A percentile compares a stretch with the other conserved stretches of the same genome.
Conservation (phyloP, 2,888 invertebrate species). For the Melanotus villosus region DNA sequence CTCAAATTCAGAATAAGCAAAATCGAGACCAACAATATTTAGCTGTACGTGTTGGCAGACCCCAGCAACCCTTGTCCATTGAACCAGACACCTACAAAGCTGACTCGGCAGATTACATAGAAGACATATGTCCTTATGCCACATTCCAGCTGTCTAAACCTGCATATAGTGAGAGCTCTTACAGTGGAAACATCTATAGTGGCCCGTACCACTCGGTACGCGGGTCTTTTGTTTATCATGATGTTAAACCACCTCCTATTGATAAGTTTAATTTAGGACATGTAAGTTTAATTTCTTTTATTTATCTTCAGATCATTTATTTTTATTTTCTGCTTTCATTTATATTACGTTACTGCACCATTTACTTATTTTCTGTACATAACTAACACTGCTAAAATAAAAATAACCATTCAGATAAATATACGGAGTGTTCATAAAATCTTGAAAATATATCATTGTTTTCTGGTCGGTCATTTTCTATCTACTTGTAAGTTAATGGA, state of each 20-base stretch:
- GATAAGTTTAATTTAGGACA: constrained; percentile 83
- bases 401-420: too few species aligned
- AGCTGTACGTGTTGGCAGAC: constrained; percentile 72
- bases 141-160: constrained; percentile 90
- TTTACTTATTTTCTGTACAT: too few species aligned
- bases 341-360: too few species aligned
- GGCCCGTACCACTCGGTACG: constrained; percentile 90
- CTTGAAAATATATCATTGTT: too few species aligned
- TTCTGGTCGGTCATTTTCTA: too few species aligned
- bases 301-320: constrained; percentile 20
- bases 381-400: background rate
- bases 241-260: constrained; percentile 82
- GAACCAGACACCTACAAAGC: constrained; percentile 71
- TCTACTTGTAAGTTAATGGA: too few species aligned
- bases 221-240: constrained; percentile 91
- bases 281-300: constrained; percentile 69
- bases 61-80: constrained; percentile 67
- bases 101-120: constrained; percentile 83
- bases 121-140: constrained; percentile 94
- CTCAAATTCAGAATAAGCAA: constrained; percentile 85
- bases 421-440: too few species aligned
- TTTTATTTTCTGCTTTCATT: background rate
- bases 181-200: constrained; percentile 90
- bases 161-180: constrained; percentile 90
- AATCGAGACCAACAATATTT: constrained; percentile 85